Evolutionary conservation across 2,113 vertebrate species (phyloP), one percentile per base, ranked within the genome.

Genomic region (Murina feae): DNA sequence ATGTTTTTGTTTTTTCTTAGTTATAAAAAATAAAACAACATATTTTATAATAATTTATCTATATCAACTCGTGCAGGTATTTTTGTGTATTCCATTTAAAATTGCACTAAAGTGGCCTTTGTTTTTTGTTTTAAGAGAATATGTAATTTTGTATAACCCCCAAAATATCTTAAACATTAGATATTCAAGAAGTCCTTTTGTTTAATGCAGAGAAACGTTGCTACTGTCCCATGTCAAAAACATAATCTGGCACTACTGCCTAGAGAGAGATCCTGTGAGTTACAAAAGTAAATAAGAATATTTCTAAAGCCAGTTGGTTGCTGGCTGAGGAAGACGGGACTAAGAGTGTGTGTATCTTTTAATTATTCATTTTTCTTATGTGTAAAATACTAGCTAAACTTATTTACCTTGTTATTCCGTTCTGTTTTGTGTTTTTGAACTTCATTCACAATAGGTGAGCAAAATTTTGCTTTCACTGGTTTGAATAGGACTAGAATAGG

Each of bases 301-400:
- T 79, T 78, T 92, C n/a, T 85, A 92, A 58, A 93, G 11, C 39
- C 72, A 71, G 17, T 75, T 16, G 42, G 6, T 81, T 93, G 68
- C 32, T 89, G 3, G 23, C 53, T 79, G 11, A 71, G 37, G n/a
- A 37, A 30, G 51, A 69, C 6, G 76, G 6, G 9, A 92, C 1
- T 76, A 16, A 82, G 23, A 84, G 39, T 6, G 18, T 13, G 0
- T 76, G 16, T 87, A 10, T 39, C 10, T 69, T 68, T 86, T 93
- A 80, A 58, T 10, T 42, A 94, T 78, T 93, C 53, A 44, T 35
- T 92, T 96, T 95, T 94, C 84, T 80, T 95, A 68, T 47, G 4
- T 94, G 12, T 87, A 78, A 90, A 35, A 65, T 47, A 69, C 35
- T 94, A 72, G 30, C 71, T 28, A 23, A 85, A 1, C 71, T 84